Percentiles rank a stretch among this genome's conserved stretches.
Evolutionary conservation across 2,888 invertebrate species (phyloP).

Genomic region (Torymus auratus): DNA sequence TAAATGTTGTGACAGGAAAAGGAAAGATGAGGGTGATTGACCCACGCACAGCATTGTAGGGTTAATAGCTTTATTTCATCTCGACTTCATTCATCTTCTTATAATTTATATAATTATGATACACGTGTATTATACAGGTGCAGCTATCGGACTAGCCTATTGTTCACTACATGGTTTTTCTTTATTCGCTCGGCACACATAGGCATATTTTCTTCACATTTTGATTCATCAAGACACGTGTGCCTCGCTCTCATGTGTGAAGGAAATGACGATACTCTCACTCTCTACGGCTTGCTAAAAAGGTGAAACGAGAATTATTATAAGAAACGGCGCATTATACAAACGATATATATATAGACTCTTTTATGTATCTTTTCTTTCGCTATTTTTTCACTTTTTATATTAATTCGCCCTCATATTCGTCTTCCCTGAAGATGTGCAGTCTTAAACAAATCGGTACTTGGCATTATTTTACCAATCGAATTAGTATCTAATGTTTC

Average conservation of each 20-base stretch:
- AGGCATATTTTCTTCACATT: slow-evolving; percentile 14
- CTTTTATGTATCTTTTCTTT: slow-evolving; percentile 5
- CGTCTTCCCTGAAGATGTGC: background rate
- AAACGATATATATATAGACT: slow-evolving; percentile 34
- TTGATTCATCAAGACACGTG: slow-evolving; percentile 2
- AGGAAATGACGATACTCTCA: background rate
- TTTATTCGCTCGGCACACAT: slow-evolving; percentile 39
- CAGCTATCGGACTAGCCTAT: slow-evolving; percentile 62
- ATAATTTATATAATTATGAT: slow-evolving; percentile 58
- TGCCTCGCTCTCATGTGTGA: slow-evolving; percentile 4
- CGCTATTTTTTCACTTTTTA: background rate
- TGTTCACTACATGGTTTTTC: slow-evolving; percentile 60
- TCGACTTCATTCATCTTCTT: slow-evolving; percentile 30
- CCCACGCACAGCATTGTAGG: slow-evolving; percentile 41
- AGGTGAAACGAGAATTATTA: slow-evolving; percentile 44
- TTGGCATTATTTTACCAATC: background rate
- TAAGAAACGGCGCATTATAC: slow-evolving; percentile 40
- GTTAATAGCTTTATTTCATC: slow-evolving; percentile 49
- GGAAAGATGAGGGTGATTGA: slow-evolving; percentile 17
- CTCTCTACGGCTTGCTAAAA: slow-evolving; percentile 38
- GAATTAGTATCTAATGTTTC: background rate
- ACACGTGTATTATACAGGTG: slow-evolving; percentile 60
- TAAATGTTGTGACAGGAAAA: background rate
- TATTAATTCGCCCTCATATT: background rate
- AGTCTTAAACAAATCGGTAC: background rate